Conservation (phyloP, 2,113 vertebrate species). For the Microtus ochrogaster region DNA sequence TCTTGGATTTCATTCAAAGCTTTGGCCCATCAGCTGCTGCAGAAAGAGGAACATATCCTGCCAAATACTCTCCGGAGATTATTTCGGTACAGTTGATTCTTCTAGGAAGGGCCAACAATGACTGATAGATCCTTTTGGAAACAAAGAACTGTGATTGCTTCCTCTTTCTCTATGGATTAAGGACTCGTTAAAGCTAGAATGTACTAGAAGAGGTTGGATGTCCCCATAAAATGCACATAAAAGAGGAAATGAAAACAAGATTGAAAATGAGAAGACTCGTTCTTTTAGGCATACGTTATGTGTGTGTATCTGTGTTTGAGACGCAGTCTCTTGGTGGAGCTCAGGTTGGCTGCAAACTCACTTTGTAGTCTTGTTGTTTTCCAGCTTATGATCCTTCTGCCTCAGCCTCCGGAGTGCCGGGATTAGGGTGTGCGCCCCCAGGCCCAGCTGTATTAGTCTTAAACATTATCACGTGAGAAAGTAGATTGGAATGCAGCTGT, state of each 20-base stretch:
- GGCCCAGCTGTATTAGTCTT: neutral
- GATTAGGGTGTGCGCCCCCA: neutral
- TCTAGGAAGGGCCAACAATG: neutral
- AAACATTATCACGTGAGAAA: neutral
- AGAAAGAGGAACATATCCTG: neutral
- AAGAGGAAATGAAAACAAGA: neutral
- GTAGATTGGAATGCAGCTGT: neutral
- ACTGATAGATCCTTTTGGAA: conserved; percentile 16
- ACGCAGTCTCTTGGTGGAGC: neutral
- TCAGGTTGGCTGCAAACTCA: neutral
- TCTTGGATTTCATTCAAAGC: neutral
- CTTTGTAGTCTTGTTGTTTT: neutral
- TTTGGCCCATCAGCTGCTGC: conserved; percentile 16
- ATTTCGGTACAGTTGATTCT: neutral
- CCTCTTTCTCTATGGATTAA: neutral
- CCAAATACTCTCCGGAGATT: neutral
- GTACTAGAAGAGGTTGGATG: neutral
- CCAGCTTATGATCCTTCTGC: neutral
- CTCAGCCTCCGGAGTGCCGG: neutral
- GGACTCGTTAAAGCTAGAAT: neutral
- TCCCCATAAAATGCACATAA: neutral
- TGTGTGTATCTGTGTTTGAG: neutral
- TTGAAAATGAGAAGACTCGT: neutral
- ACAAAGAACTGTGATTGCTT: neutral
- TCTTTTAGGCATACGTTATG: neutral